Evolutionary conservation across 2,888 invertebrate species (phyloP).

Genomic region (Hirtodrosophila cameraria): DNA sequence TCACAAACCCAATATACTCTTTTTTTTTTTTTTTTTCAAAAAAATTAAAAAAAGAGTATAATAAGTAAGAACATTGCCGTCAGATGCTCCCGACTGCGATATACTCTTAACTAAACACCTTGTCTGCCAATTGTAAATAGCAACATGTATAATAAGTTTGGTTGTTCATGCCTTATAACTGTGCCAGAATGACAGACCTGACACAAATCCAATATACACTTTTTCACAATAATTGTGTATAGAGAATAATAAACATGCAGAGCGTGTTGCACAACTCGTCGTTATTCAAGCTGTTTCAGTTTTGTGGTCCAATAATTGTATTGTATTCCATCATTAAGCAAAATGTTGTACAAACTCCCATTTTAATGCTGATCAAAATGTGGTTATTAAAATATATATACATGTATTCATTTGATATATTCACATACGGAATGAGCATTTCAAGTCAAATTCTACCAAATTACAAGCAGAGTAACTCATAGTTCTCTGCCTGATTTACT

Average conservation of each 20-base stretch:
- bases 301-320: constrained; percentile 22
- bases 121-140: too few species aligned
- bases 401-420: background rate
- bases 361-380: constrained; percentile 31
- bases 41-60: too few species aligned
- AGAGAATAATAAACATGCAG: constrained; percentile 22
- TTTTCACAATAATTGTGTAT: too few species aligned
- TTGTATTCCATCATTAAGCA: constrained; percentile 11
- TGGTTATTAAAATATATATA: constrained; percentile 37
- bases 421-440: background rate
- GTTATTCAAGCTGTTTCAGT: constrained; percentile 6
- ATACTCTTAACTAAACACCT: too few species aligned
- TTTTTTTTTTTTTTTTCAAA: too few species aligned
- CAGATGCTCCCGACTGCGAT: too few species aligned
- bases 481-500: background rate
- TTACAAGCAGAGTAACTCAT: background rate
- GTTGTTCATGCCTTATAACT: too few species aligned
- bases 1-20: too few species aligned
- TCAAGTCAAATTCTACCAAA: background rate
- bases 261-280: background rate
- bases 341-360: constrained; percentile 3
- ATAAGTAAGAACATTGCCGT: too few species aligned
- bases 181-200: too few species aligned
- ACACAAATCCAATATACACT: too few species aligned
- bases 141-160: too few species aligned